Evolutionary conservation across 2,888 invertebrate species (phyloP), one percentile per base, ranked within the genome.

Genomic region (Aethes cnicana): DNA sequence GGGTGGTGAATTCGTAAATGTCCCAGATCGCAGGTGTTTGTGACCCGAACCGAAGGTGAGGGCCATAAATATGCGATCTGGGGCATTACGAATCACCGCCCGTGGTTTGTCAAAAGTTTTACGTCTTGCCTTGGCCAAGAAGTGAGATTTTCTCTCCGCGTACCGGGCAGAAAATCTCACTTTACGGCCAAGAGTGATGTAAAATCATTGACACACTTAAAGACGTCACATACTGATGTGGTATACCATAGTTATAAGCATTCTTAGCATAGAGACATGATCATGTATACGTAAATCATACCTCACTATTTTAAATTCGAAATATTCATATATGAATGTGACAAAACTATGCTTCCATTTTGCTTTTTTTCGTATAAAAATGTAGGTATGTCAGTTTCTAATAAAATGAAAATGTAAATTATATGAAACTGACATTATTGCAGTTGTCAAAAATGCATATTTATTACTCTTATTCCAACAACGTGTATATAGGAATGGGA

Each of bases 221-320:
- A 47, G 43, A 48, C 53, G 25, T 37, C 21, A 16, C 35, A 50
- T 39, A 54, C 50, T 54, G 44, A 50, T 18, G 30, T n/a, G 42
- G 56, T 56, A 56, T 56, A 58, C 56, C 56, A 56, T 54, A 50
- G 26, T 50, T 35, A 12, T 47, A 47, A 48, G 49, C 33, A 44
- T 35, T 23, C 50, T 47, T 53, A 50, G 58, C 16, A 55, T 84
- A 84, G 76, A 72, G 89, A 83, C 90, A 82, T n/a, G n/a, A n/a
- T n/a, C n/a, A n/a, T 89, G 92, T 92, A 92, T 92, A 92, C 92
- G 92, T 92, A 92, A 91, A 77, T 75, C 81, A 90, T 92, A 92
- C 91, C 92, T 92, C 92, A 91, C 72, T 81, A 80, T 72, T 77
- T 77, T 76, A 75, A 77, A 74, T 68, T 72, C 66, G 63, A 63